Evolutionary conservation across 1,140 invertebrate species (phyloP), one percentile per base, ranked within the genome.

Genomic region (Hyphantria cunea): DNA sequence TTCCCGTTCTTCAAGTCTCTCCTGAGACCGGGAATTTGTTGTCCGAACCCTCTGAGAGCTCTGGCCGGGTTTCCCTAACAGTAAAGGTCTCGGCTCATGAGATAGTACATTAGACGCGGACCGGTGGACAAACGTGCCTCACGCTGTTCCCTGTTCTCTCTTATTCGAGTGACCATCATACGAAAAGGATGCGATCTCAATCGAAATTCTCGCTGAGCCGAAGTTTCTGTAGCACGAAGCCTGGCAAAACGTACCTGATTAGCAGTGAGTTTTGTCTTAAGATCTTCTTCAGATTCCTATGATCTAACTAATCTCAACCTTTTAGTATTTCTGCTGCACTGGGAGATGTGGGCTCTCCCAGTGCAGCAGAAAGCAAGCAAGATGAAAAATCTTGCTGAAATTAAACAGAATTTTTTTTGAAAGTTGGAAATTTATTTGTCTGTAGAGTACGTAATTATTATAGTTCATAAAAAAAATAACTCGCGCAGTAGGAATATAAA

Each of bases 291-390:
- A 32, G 41, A 33, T 33, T 55, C 53, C 41, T 55, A 12, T 45
- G 53, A 55, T 33, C 53, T 25, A 55, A 33, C 14, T 33, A 55
- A 45, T 55, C 42, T 55, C 53, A 55, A 44, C 53, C 53, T 55
- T 55, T 55, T 44, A 55, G 53, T 39, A 55, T 55, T 15, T 55
- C 53, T 55, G 41, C 53, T 45, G 31, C n/a, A 55, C 12, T 55
- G n/a, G 11, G 15, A 32, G 17, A 32, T n/a, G n/a, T n/a, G n/a
- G n/a, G n/a, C n/a, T n/a, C n/a, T n/a, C n/a, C n/a, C n/a, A n/a
- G n/a, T n/a, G n/a, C n/a, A n/a, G n/a, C n/a, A n/a, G n/a, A n/a
- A n/a, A n/a, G n/a, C n/a, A n/a, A n/a, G n/a, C n/a, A n/a, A n/a
- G n/a, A n/a, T n/a, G n/a, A n/a, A n/a, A n/a, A n/a, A n/a, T n/a